These are phyloP conservation scores for Fregata magnificens DNA, from an alignment of 2,113 vertebrate species.

Conservation along the genomic window DNA sequence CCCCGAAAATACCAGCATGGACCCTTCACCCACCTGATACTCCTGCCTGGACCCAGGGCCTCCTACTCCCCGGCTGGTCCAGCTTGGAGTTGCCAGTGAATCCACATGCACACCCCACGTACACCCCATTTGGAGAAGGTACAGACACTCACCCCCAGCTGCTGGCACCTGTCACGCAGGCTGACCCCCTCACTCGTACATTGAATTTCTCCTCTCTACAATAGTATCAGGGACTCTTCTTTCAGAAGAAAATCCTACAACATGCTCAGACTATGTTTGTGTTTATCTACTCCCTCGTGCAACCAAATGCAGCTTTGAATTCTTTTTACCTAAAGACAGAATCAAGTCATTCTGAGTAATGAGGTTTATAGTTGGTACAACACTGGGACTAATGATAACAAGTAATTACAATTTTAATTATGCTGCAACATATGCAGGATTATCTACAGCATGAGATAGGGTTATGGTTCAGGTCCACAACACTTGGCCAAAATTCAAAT, in stretches of 20 bases:
- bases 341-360: not conserved
- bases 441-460: not conserved
- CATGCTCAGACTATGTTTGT: not conserved
- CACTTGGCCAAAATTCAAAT: not conserved
- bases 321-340: not conserved
- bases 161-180: accelerated
- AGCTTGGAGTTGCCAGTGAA: not conserved
- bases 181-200: not conserved
- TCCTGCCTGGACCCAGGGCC: accelerated
- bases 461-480: not conserved
- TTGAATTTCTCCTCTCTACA: not conserved
- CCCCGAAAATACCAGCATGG: accelerated
- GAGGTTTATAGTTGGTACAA: not conserved
- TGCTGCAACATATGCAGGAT: not conserved
- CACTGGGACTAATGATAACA: not conserved
- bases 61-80: not conserved
- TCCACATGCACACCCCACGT: accelerated
- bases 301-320: not conserved
- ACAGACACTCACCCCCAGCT: not conserved
- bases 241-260: not conserved
- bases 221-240: not conserved
- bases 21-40: accelerated
- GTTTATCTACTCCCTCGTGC: not conserved
- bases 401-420: not conserved
- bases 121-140: not conserved